phyloP scores from a whole-genome alignment of 2,888 invertebrate species.

The Scrobipalpa costella region DNA sequence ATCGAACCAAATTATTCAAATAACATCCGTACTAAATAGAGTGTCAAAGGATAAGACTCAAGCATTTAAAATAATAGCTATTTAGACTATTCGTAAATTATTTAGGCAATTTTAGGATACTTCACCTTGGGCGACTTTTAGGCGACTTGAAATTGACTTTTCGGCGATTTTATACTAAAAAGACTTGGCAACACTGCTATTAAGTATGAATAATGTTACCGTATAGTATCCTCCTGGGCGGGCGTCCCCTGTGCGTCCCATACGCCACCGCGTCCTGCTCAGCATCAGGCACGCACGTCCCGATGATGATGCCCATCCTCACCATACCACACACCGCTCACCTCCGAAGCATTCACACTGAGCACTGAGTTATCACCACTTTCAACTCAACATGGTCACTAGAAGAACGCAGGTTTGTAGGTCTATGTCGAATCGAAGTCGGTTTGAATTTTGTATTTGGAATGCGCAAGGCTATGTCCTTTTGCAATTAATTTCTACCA shows the following conservation, averaged over 20 bases:
- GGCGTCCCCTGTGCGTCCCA: slow-evolving; percentile 60
- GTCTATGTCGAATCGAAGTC: background rate
- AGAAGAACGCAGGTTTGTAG: too few species aligned
- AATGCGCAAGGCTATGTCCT: slow-evolving; percentile 5
- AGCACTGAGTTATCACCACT: too few species aligned
- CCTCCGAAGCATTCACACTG: slow-evolving; percentile 28
- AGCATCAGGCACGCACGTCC: slow-evolving; percentile 86
- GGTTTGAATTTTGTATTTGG: slow-evolving; percentile 11
- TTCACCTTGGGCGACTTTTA: too few species aligned
- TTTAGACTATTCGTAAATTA: too few species aligned
- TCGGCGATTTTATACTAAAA: too few species aligned
- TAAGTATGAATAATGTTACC: slow-evolving; percentile 39
- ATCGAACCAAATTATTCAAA: too few species aligned
- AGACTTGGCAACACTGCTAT: background rate
- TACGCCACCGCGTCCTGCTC: slow-evolving; percentile 78
- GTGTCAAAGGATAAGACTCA: too few species aligned
- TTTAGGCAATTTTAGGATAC: too few species aligned
- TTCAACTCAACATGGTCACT: too few species aligned
- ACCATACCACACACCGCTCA: slow-evolving; percentile 41
- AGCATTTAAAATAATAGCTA: too few species aligned
- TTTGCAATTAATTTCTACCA: background rate
- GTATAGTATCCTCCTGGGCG: slow-evolving; percentile 72
- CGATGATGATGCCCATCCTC: slow-evolving; percentile 86
- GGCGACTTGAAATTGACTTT: too few species aligned
- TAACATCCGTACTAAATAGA: too few species aligned